Percentiles rank a stretch among this genome's conserved stretches.
Evolutionary conservation across 2,113 vertebrate species (phyloP).

Genomic region (Erinaceus europaeus): DNA sequence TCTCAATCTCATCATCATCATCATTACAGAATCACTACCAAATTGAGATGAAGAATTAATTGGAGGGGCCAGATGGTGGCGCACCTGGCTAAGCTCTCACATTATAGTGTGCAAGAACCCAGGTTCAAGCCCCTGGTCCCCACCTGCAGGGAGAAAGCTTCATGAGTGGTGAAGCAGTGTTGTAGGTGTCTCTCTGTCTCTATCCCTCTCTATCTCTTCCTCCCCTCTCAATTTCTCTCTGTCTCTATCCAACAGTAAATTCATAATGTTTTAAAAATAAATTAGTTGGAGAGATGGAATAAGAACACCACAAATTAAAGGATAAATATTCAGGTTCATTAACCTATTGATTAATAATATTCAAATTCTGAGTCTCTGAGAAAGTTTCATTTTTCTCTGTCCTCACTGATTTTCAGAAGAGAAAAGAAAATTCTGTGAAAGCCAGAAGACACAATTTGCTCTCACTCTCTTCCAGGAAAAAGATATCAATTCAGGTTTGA

Average conservation of each 20-base stretch:
- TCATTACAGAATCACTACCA: background rate
- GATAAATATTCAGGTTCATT: background rate
- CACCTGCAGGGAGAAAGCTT: no score
- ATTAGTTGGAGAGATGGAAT: background rate
- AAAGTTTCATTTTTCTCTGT: background rate
- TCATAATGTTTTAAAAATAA: no score
- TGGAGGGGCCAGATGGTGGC: no score
- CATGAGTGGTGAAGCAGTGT: no score
- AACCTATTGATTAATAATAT: background rate
- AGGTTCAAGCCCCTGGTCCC: no score
- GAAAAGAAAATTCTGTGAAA: background rate
- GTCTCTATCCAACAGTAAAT: no score
- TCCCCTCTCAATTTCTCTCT: no score
- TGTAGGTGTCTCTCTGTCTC: no score
- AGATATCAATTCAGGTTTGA: conserved; percentile 93
- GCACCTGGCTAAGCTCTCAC: no score
- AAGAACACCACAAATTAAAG: background rate
- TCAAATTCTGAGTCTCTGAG: background rate
- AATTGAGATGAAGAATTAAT: background rate
- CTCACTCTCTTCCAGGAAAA: conserved; percentile 85
- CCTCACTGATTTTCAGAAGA: background rate
- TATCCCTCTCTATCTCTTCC: no score
- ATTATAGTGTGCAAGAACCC: no score
- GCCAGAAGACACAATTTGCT: background rate
- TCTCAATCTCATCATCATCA: background rate